Conservation (phyloP, 2,888 invertebrate genomes). For the Acleris sparsana region DNA sequence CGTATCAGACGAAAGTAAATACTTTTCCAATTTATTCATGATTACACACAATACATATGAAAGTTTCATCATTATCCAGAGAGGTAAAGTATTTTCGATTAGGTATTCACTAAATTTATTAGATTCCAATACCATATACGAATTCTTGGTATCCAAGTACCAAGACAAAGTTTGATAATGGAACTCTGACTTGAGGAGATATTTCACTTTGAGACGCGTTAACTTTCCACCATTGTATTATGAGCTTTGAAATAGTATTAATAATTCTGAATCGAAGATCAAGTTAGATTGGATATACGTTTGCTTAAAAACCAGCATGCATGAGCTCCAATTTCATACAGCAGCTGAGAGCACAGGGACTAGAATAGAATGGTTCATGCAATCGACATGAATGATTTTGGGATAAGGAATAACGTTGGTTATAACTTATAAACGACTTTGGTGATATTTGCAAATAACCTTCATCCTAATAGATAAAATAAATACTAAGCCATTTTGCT, state of each 20-base stretch:
- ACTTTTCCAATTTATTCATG: slow-evolving; percentile 10
- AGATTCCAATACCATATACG: slow-evolving; percentile 23
- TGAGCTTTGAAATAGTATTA: too few relatives aligned
- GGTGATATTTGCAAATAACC: slow-evolving; percentile 31
- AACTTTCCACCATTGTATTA: too few relatives aligned
- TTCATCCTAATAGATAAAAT: slow-evolving; percentile 26
- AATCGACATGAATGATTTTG: too few relatives aligned
- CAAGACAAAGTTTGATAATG: slow-evolving; percentile 29
- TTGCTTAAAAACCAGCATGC: too few relatives aligned
- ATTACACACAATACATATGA: slow-evolving; percentile 3
- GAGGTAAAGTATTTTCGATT: slow-evolving; percentile 26
- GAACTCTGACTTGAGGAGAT: background rate
- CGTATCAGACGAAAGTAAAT: background rate
- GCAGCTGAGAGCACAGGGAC: too few relatives aligned
- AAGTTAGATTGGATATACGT: too few relatives aligned
- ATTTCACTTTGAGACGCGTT: too few relatives aligned
- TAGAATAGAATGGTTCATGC: too few relatives aligned
- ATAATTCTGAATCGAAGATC: too few relatives aligned
- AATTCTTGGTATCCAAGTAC: slow-evolving; percentile 9
- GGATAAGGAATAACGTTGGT: too few relatives aligned
- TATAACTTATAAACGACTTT: slow-evolving; percentile 7
- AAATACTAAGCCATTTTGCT: slow-evolving; percentile 12
- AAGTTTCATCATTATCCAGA: slow-evolving; percentile 17
- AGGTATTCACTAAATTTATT: slow-evolving; percentile 27
- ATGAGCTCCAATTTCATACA: too few relatives aligned